Conservation (phyloP, 2,888 invertebrate genomes). For the Drosophila pseudotakahashii region DNA sequence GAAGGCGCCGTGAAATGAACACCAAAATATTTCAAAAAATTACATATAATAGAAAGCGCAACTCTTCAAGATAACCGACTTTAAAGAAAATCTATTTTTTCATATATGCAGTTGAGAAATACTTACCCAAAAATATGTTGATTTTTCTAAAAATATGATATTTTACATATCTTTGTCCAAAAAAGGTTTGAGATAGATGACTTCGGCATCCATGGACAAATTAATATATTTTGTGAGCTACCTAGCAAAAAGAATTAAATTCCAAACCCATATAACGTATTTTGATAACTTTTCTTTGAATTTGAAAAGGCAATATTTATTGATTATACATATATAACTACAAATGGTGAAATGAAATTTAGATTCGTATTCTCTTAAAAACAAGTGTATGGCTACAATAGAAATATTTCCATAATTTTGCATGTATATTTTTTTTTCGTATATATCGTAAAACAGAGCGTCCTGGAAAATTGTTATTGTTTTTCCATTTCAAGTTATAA, state of each 20-base stretch:
- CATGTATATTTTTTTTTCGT: background rate
- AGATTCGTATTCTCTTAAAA: slow-evolving; percentile 15
- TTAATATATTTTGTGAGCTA: too few species aligned
- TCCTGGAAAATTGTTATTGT: background rate
- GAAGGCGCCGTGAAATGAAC: too few species aligned
- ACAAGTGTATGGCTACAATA: background rate
- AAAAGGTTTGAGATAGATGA: too few species aligned
- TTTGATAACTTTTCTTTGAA: background rate
- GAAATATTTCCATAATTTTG: background rate
- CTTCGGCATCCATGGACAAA: too few species aligned
- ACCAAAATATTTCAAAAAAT: too few species aligned
- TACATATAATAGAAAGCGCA: too few species aligned
- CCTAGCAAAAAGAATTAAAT: background rate
- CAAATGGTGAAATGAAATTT: background rate
- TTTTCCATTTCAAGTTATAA: background rate
- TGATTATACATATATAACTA: background rate
- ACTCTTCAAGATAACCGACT: too few species aligned
- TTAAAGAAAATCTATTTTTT: too few species aligned
- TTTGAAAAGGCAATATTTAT: slow-evolving; percentile 4
- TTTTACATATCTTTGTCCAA: too few species aligned
- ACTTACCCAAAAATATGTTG: too few species aligned
- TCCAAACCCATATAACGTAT: background rate
- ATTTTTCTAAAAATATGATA: too few species aligned
- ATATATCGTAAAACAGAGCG: background rate
- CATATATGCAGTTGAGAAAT: too few species aligned